Evolutionary conservation across 2,113 vertebrate genomes (phyloP), one percentile per base, ranked within the genome.

Genomic region (Conger conger): DNA sequence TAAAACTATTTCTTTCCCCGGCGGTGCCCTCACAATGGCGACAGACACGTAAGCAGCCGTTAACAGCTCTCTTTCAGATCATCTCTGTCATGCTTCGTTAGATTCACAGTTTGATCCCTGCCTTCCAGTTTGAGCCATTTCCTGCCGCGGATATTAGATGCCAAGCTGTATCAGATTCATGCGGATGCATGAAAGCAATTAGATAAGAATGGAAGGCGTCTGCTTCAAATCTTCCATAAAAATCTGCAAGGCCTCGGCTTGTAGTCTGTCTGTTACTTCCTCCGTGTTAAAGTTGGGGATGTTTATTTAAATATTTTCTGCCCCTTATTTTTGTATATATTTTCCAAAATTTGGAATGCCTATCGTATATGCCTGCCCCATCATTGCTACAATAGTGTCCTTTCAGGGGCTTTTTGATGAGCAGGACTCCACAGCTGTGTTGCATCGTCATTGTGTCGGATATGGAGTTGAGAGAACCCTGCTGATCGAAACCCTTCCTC

Each of bases 11-110:
- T 33, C 15, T 33, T 1, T n/a, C 23, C 27, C n/a, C 11, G 20
- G 20, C n/a, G 33, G n/a, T 13, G 5, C n/a, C 68, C n/a, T 73
- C 27, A 73, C 68, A 73, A 73, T 73, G n/a, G 68, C 30, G 68
- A 73, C 6, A 68, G 68, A 33, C 9, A 27, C 13, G n/a, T 30
- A 73, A 30, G 68, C 68, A 33, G 68, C 68, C 68, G 33, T 30
- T 73, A 73, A 73, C n/a, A 33, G 68, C n/a, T 73, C 68, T 73
- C 68, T 73, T 73, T 73, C 68, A n/a, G 68, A 73, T 73, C n/a
- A 33, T 73, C 68, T 33, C 68, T 73, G 68, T 73, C 68, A 73
- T 27, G 27, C 68, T 73, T 73, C 68, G 68, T 73, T 73, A n/a
- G 68, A 73, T 73, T 33, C 68, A 73, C 27, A 73, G 68, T 27